Evolutionary conservation across 2,888 invertebrate species (phyloP), one percentile per base, ranked within the genome.

Genomic region (Cabera pusaria): DNA sequence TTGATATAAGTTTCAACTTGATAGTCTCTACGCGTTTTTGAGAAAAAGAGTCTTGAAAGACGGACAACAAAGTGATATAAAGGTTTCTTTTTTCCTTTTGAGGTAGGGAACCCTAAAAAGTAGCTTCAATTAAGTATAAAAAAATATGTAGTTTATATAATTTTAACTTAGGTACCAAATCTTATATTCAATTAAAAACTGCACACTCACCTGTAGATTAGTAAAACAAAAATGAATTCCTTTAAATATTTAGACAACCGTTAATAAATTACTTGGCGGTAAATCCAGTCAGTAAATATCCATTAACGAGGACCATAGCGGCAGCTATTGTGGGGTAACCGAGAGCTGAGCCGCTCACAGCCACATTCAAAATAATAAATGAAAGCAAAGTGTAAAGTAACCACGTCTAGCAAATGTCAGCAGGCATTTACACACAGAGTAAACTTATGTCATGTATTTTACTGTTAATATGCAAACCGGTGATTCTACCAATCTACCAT

Each of bases 121-220:
- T n/a, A n/a, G n/a, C n/a, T n/a, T n/a, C n/a, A n/a, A n/a, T n/a
- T n/a, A n/a, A n/a, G n/a, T n/a, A n/a, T n/a, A n/a, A n/a, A n/a
- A n/a, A n/a, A n/a, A n/a, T n/a, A n/a, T n/a, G n/a, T n/a, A n/a
- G n/a, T n/a, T n/a, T n/a, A n/a, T n/a, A n/a, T n/a, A n/a, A n/a
- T n/a, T n/a, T n/a, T n/a, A n/a, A n/a, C n/a, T n/a, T n/a, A n/a
- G n/a, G n/a, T n/a, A n/a, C n/a, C n/a, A n/a, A n/a, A n/a, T n/a
- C n/a, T n/a, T n/a, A n/a, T n/a, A n/a, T n/a, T n/a, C n/a, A n/a
- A n/a, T n/a, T n/a, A n/a, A n/a, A n/a, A n/a, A n/a, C n/a, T n/a
- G n/a, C n/a, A n/a, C n/a, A n/a, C n/a, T 74, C 66, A 74, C 63
- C n/a, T 67, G 57, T 64, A 53, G 52, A 63, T 71, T 51, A 45